phyloP scores from a whole-genome alignment of 2,797 vertebrate species.

The Trichosurus vulpecula region DNA sequence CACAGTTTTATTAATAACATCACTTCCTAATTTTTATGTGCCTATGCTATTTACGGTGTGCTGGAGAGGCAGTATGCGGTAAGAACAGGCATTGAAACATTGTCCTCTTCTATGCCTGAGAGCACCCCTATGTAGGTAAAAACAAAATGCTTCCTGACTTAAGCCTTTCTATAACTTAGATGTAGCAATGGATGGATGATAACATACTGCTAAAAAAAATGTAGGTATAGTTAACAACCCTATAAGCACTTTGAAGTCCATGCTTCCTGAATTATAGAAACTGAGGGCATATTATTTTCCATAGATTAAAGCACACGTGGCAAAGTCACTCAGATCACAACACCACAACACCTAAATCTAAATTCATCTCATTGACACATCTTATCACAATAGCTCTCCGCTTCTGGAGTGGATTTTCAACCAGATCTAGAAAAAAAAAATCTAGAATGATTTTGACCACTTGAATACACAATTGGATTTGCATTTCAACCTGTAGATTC shows the following conservation, averaged over 20 bases:
- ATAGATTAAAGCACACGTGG: neutral
- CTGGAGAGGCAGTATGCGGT: constrained; percentile 80
- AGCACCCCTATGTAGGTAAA: constrained; percentile 47
- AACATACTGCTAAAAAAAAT: neutral
- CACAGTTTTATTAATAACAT: constrained; percentile 67
- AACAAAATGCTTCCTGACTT: neutral
- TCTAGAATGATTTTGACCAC: neutral
- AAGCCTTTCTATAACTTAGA: neutral
- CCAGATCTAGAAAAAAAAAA: constrained; percentile 15
- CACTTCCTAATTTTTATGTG: constrained; percentile 69
- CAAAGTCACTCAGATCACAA: neutral
- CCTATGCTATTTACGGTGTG: constrained; percentile 84
- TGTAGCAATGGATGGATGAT: neutral
- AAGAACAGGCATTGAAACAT: constrained; percentile 70
- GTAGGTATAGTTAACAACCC: constrained; percentile 38
- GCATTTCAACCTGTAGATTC: constrained; percentile 19
- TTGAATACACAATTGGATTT: constrained; percentile 31
- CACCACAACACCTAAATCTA: neutral
- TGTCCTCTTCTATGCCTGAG: constrained; percentile 56
- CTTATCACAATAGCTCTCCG: constrained; percentile 3
- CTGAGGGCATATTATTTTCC: neutral
- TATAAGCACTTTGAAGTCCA: neutral
- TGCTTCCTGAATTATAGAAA: neutral
- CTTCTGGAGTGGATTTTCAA: neutral
- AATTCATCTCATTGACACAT: neutral